These are phyloP conservation scores for Campoletis raptor DNA, from an alignment of 2,888 invertebrate genomes.

Conservation along the genomic window DNA sequence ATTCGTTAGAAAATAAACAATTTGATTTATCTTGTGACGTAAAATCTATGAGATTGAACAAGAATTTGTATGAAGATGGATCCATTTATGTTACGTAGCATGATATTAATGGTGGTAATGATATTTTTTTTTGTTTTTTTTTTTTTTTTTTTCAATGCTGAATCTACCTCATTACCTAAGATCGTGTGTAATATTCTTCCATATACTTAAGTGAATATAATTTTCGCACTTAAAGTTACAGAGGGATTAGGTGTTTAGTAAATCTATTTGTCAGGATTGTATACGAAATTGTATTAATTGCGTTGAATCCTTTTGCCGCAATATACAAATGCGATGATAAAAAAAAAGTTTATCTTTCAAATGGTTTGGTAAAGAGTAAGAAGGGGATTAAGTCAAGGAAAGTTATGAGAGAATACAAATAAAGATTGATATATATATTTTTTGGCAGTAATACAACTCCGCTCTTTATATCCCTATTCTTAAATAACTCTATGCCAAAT, in stretches of 20 bases:
- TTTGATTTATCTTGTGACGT: constrained; percentile 22
- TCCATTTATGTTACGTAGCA: constrained; percentile 53
- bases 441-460: too few species aligned
- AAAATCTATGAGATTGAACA: constrained; percentile 17
- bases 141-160: constrained; percentile 40
- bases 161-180: constrained; percentile 69
- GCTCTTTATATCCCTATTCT: too few species aligned
- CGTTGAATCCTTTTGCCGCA: constrained; percentile 37
- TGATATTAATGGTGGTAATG: constrained; percentile 58
- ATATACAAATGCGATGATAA: background rate
- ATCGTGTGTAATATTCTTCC: constrained; percentile 66
- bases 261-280: constrained; percentile 49
- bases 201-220: constrained; percentile 60
- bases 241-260: constrained; percentile 36
- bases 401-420: constrained; percentile 34
- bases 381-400: background rate
- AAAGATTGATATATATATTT: constrained; percentile 32
- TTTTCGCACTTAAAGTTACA: constrained; percentile 56
- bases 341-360: constrained; percentile 5
- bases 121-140: constrained; percentile 19
- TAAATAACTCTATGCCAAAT: too few species aligned
- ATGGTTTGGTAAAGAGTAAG: constrained; percentile 5
- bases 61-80: constrained; percentile 27
- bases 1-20: background rate
- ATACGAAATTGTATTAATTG: constrained; percentile 55